Percentiles rank a stretch among this genome's conserved stretches.
Conservation (phyloP, 2,113 vertebrate genomes). For the Forbesichthys papilliferus region DNA sequence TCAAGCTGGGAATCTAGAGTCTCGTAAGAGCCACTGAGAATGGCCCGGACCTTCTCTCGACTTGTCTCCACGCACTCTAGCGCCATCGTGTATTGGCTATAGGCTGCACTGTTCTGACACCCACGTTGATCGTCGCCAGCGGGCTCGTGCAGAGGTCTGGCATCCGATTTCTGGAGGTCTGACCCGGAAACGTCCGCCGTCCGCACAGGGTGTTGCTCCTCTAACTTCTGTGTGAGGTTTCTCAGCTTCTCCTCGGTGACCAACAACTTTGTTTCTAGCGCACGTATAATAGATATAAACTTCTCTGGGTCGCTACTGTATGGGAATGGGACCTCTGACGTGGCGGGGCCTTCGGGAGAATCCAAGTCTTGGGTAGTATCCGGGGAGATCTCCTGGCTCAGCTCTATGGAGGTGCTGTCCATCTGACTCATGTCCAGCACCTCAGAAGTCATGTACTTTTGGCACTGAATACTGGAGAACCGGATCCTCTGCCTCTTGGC, state of each 20-base stretch:
- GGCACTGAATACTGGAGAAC: constrained; percentile 92
- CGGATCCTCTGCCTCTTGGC: constrained; percentile 88
- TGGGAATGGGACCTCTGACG: constrained; percentile 74
- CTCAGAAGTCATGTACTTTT: constrained; percentile 84
- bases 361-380: constrained; percentile 76
- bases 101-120: constrained; percentile 61
- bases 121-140: constrained; percentile 56
- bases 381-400: constrained; percentile 73
- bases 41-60: constrained; percentile 78
- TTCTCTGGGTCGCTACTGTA: constrained; percentile 82
- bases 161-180: constrained; percentile 73
- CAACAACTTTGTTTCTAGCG: constrained; percentile 88
- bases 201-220: constrained; percentile 78
- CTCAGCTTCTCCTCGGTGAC: constrained; percentile 91
- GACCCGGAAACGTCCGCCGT: constrained; percentile 67
- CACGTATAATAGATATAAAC: constrained; percentile 89
- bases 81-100: constrained; percentile 79
- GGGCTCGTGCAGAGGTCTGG: constrained; percentile 76
- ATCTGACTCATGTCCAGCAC: constrained; percentile 74
- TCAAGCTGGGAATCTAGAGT: constrained; percentile 64
- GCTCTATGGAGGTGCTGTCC: constrained; percentile 77
- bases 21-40: constrained; percentile 71
- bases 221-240: constrained; percentile 83
- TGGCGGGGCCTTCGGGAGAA: constrained; percentile 74
- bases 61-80: constrained; percentile 84